A percentile compares a stretch with the other conserved stretches of the same genome.
Conservation (phyloP, 2,888 invertebrate species). For the Tenthredo amoena region DNA sequence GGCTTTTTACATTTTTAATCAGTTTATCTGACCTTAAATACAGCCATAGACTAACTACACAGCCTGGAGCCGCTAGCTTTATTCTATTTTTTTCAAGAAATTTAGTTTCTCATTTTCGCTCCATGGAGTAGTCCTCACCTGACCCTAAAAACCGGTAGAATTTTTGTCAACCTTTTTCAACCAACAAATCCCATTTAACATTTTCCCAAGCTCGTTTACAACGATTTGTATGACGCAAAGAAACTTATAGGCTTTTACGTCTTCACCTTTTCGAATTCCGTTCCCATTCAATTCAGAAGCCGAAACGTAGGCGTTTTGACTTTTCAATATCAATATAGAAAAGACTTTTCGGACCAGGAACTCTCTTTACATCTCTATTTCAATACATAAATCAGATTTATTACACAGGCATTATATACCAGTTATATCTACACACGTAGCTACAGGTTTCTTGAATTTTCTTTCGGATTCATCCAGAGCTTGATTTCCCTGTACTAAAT, state of each 20-base stretch:
- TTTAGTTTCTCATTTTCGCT: neutral
- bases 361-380: neutral
- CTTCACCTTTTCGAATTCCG: neutral
- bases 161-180: neutral
- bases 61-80: neutral
- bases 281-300: slow-evolving; percentile 7
- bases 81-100: neutral
- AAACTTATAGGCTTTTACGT: neutral
- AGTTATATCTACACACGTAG: neutral
- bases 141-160: neutral
- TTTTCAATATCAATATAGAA: slow-evolving; percentile 32
- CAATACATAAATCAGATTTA: slow-evolving; percentile 32
- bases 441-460: neutral
- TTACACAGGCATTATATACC: neutral
- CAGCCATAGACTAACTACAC: neutral
- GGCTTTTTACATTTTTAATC: slow-evolving; percentile 15
- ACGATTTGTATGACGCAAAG: slow-evolving; percentile 16
- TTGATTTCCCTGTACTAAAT: neutral
- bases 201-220: slow-evolving; percentile 38
- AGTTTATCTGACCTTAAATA: neutral
- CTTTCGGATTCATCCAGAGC: neutral
- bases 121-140: neutral
- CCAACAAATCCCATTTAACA: neutral
- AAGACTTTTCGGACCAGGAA: neutral
- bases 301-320: slow-evolving; percentile 43